A percentile compares a stretch with the other conserved stretches of the same genome.
These are phyloP conservation scores for Xestia rhomboidea DNA, from an alignment of 2,888 invertebrate genomes.

Conservation along the genomic window DNA sequence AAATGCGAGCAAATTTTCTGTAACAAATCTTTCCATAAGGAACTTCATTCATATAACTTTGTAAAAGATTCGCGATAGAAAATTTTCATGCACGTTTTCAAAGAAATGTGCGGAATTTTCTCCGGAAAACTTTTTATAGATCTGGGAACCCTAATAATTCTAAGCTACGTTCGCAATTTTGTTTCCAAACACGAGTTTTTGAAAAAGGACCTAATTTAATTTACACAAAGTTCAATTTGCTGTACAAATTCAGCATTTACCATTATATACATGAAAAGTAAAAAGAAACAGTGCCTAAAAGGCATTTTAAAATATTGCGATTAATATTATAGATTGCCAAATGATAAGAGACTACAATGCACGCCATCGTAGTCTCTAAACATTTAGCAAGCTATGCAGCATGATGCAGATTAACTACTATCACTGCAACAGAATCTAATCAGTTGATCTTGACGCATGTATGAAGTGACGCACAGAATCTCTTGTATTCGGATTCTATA, in stretches of 20 bases:
- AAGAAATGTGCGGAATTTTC: neutral
- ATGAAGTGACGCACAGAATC: conserved; percentile 21
- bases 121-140: neutral
- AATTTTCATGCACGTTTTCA: neutral
- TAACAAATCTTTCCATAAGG: neutral
- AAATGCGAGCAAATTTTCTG: neutral
- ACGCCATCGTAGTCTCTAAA: neutral
- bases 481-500: neutral
- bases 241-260: neutral
- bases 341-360: no score
- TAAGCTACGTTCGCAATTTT: neutral
- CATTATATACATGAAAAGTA: no score
- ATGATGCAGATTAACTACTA: conserved; percentile 3
- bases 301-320: neutral
- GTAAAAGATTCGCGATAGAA: neutral
- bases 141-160: neutral
- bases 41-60: neutral
- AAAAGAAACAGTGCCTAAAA: neutral
- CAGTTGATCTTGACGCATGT: conserved; percentile 18
- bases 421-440: conserved; percentile 37
- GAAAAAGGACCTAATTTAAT: neutral
- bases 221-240: neutral
- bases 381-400: neutral
- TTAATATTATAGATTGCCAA: no score
- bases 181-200: neutral